These are phyloP conservation scores for Eristalis intricaria DNA, from an alignment of 2,888 invertebrate species.

Conservation along the genomic window DNA sequence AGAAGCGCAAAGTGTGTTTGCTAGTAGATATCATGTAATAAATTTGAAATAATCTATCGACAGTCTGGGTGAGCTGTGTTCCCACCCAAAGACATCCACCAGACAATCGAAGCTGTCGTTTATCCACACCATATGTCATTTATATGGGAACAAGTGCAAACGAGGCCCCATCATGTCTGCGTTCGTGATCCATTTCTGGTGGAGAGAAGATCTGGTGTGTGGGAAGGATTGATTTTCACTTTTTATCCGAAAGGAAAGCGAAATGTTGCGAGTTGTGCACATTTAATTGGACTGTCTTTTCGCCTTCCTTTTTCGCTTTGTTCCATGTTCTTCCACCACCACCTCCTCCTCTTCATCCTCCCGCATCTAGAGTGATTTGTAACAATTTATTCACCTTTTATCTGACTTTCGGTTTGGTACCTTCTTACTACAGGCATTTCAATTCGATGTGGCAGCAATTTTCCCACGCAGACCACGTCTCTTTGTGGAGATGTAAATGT, in stretches of 20 bases:
- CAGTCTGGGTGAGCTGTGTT: background rate
- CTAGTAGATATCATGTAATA: constrained; percentile 18
- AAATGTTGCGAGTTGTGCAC: constrained; percentile 37
- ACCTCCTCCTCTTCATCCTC: background rate
- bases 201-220: background rate
- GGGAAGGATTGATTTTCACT: constrained; percentile 25
- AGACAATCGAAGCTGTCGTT: constrained; percentile 17
- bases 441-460: constrained; percentile 44
- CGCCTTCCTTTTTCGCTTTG: constrained; percentile 8
- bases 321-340: background rate
- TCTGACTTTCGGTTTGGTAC: constrained; percentile 38
- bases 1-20: constrained; percentile 20
- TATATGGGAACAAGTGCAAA: constrained; percentile 11
- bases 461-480: constrained; percentile 65
- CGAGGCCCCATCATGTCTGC: background rate
- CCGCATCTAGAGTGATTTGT: constrained; percentile 51
- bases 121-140: constrained; percentile 17
- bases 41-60: constrained; percentile 22
- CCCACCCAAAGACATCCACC: constrained; percentile 3
- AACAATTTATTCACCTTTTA: constrained; percentile 70
- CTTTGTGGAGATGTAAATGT: constrained; percentile 25
- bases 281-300: constrained; percentile 62
- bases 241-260: constrained; percentile 34
- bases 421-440: constrained; percentile 40
- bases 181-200: constrained; percentile 15